phyloP scores from a whole-genome alignment of 2,888 invertebrate genomes.

The Nomada fucata region DNA sequence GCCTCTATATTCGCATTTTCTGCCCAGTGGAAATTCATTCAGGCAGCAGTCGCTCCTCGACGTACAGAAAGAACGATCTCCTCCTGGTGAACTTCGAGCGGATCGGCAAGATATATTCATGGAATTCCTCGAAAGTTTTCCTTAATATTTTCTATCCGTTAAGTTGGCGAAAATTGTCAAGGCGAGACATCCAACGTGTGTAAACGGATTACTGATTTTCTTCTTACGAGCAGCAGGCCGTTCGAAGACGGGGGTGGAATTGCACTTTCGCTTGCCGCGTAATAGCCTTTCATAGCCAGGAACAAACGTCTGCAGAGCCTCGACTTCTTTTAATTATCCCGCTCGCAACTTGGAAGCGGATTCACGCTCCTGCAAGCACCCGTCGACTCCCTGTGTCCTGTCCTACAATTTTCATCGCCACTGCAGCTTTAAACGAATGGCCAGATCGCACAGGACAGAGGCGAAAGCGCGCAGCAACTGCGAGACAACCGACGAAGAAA shows the following conservation, averaged over 20 bases:
- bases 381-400: neutral
- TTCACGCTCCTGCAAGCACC: neutral
- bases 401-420: neutral
- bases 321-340: neutral
- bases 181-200: no score
- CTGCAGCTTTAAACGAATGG: neutral
- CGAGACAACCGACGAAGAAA: no score
- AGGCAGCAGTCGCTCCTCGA: neutral
- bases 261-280: neutral
- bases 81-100: slow-evolving; percentile 40
- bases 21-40: neutral
- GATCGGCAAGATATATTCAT: slow-evolving; percentile 6
- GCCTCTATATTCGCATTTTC: slow-evolving; percentile 28
- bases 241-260: neutral
- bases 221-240: neutral
- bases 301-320: no score
- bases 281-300: neutral
- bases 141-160: neutral
- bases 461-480: neutral
- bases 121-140: slow-evolving; percentile 30
- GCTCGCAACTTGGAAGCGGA: neutral
- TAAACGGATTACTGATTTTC: neutral
- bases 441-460: neutral
- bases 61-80: slow-evolving; percentile 17
- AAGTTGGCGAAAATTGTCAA: neutral